A percentile compares a stretch with the other conserved stretches of the same genome.
Evolutionary conservation across 2,797 vertebrate genomes (phyloP).

Genomic region (Limosa lapponica): DNA sequence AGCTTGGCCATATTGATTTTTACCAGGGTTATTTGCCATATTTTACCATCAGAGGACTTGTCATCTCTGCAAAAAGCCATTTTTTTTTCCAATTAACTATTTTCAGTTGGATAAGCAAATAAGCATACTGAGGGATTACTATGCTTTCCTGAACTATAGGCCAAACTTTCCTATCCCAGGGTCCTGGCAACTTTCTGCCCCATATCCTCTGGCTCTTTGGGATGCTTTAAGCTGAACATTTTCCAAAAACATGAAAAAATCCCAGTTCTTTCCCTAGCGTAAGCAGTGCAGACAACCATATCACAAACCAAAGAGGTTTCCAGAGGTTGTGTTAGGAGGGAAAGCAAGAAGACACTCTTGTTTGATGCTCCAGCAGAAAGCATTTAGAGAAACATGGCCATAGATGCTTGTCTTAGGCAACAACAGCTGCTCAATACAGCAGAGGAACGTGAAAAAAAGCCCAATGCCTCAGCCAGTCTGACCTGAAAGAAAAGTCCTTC

Average conservation of each 20-base stretch:
- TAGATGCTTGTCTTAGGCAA: neutral
- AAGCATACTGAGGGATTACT: neutral
- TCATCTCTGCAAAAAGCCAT: neutral
- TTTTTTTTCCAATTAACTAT: slow-evolving; percentile 1
- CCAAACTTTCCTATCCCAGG: neutral
- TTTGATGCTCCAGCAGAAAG: neutral
- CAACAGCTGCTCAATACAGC: neutral
- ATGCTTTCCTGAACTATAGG: neutral
- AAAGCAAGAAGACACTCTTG: neutral
- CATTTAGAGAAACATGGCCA: neutral
- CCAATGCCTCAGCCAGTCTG: neutral
- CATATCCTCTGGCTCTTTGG: neutral
- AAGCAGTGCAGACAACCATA: neutral
- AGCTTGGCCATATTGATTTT: slow-evolving; percentile 31
- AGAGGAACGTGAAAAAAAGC: neutral
- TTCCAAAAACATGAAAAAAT: neutral
- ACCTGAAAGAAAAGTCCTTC: neutral
- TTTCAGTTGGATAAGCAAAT: neutral
- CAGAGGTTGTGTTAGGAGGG: neutral
- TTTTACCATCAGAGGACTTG: slow-evolving; percentile 10
- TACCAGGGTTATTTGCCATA: slow-evolving; percentile 8
- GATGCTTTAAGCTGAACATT: neutral
- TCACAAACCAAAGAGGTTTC: neutral
- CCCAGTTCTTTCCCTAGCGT: neutral
- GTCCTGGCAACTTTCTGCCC: neutral